Evolutionary conservation across 2,797 vertebrate species (phyloP), one percentile per base, ranked within the genome.

Genomic region (Phataginus tetradactyla): DNA sequence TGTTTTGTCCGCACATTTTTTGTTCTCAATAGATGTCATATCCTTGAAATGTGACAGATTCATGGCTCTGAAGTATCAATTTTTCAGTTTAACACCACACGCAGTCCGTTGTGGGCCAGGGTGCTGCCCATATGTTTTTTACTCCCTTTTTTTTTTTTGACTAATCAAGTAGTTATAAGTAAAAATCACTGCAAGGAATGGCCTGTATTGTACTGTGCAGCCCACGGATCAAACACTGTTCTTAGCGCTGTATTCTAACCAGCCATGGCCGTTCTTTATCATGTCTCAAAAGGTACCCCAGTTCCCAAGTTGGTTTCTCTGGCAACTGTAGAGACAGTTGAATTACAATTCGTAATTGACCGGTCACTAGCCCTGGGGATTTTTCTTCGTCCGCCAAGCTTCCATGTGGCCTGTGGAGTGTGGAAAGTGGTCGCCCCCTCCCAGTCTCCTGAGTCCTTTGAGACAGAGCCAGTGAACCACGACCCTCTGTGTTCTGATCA

Each of bases 21-120:
- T 94, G 92, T 94, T 96, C 94, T 96, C 93, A 96, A 12, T 42
- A 51, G 75, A 92, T 97, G 96, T 94, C 92, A 96, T 91, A 91
- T 95, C 94, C 96, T 97, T 97, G 96, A 97, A 95, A 97, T 94
- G 97, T 95, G 94, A 89, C 95, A 97, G 92, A 90, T 96, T 89
- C 79, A 71, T 74, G 80, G 74, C 77, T 96, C 75, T 94, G 81
- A 95, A 95, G 79, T 86, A 96, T 71, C 66, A 0, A 23, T 95
- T 92, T 96, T 95, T 95, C 69, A 94, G 61, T 88, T 94, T 86
- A 87, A 94, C 42, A 90, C 55, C 63, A 78, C 69, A 55, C 27
- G 59, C 51, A 94, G 78, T 94, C 59, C 68, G 51, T 51, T 89
- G 83, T 90, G 57, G 57, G 59, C 45, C n/a, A 86, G 57, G 72